Conservation (phyloP, 2,113 vertebrate species). For the Eulemur macaco region DNA sequence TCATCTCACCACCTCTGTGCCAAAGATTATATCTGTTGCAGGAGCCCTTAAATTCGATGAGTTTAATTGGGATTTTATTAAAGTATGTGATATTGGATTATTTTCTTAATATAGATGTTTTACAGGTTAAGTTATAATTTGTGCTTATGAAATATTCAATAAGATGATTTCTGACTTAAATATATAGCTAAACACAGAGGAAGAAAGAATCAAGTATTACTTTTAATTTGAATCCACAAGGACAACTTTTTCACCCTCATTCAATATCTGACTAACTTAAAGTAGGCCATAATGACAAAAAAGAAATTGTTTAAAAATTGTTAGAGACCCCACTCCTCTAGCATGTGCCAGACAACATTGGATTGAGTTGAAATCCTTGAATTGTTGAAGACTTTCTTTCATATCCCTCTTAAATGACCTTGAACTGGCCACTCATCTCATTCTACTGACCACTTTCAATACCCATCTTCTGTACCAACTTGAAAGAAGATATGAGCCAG, state of each 20-base stretch:
- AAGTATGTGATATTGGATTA: background rate
- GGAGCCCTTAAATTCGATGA: slow-evolving; percentile 6
- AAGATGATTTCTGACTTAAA: slow-evolving; percentile 38
- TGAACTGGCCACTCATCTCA: background rate
- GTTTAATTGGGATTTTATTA: background rate
- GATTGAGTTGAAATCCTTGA: background rate
- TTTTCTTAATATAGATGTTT: slow-evolving; percentile 38
- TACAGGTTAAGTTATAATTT: slow-evolving; percentile 45
- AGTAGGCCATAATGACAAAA: background rate
- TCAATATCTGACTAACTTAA: slow-evolving; percentile 33
- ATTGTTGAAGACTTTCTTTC: slow-evolving; percentile 16
- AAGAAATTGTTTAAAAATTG: background rate
- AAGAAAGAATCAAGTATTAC: background rate
- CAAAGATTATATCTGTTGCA: background rate
- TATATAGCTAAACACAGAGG: background rate
- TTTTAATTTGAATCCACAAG: slow-evolving; percentile 23
- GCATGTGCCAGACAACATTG: background rate
- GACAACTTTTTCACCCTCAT: background rate
- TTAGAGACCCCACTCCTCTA: background rate
- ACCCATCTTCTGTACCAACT: background rate
- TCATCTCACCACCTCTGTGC: background rate
- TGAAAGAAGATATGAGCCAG: background rate
- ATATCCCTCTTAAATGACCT: background rate
- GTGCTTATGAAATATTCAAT: background rate
- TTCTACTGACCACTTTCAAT: background rate